These are phyloP conservation scores for Bubo scandiacus DNA, from an alignment of 2,113 vertebrate species.

Conservation along the genomic window DNA sequence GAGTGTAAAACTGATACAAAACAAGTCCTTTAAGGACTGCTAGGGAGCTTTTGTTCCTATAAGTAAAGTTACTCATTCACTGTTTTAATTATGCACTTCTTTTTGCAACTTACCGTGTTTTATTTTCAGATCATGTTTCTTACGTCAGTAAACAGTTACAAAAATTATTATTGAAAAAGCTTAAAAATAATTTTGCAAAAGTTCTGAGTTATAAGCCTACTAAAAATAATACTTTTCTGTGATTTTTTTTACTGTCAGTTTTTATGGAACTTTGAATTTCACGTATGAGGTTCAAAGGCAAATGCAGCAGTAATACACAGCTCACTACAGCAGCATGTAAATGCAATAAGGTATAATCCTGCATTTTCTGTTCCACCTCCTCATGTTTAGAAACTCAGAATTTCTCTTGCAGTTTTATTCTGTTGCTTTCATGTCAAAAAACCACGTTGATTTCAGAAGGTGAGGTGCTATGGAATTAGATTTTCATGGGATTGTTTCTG, in stretches of 20 bases:
- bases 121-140: background rate
- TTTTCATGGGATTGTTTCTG: background rate
- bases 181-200: background rate
- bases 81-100: background rate
- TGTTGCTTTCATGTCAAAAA: background rate
- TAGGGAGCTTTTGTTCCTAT: background rate
- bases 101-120: background rate
- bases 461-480: background rate
- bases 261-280: background rate
- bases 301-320: background rate
- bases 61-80: background rate
- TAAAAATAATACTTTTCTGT: background rate
- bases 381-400: background rate
- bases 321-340: background rate
- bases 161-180: background rate
- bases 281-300: background rate
- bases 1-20: background rate
- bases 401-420: background rate
- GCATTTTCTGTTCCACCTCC: background rate
- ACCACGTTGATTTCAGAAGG: background rate
- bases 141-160: background rate
- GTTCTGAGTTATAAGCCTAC: background rate
- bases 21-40: background rate
- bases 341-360: background rate
- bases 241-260: background rate